Conservation (phyloP, 2,888 invertebrate species). For the Eilema depressum region DNA sequence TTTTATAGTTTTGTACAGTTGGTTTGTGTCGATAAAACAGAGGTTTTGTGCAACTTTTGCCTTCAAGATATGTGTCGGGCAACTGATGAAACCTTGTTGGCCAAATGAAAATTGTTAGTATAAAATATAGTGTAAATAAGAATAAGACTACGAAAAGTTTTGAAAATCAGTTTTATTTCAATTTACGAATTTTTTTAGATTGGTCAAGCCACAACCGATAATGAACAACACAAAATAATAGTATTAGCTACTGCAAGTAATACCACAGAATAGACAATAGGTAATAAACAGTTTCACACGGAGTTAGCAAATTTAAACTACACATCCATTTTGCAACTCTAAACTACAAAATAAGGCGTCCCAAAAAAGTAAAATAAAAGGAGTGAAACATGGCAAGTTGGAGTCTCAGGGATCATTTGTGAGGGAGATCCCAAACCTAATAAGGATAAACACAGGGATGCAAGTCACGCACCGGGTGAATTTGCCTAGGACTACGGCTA, state of each 20-base stretch:
- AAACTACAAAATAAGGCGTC: conserved; percentile 16
- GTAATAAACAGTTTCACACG: too few relatives aligned
- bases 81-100: background rate
- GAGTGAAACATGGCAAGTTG: conserved; percentile 31
- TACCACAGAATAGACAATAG: too few relatives aligned
- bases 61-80: background rate
- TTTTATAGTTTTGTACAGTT: background rate
- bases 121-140: background rate
- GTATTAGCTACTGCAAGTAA: too few relatives aligned
- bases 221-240: too few relatives aligned
- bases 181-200: too few relatives aligned
- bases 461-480: conserved; percentile 56
- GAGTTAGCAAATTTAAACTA: background rate
- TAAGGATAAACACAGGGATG: conserved; percentile 54
- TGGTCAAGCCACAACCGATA: too few relatives aligned
- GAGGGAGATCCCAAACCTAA: conserved; percentile 53
- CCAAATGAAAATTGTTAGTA: background rate
- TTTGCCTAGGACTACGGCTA: conserved; percentile 55
- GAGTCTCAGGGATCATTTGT: conserved; percentile 39
- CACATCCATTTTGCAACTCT: conserved; percentile 12
- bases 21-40: background rate
- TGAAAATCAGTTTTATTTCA: background rate
- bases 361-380: conserved; percentile 24
- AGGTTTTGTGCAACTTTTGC: background rate
- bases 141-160: background rate